A percentile compares a stretch with the other conserved stretches of the same genome.
phyloP scores from a whole-genome alignment of 1,140 invertebrate species.

The Medauroidea extradentata region DNA sequence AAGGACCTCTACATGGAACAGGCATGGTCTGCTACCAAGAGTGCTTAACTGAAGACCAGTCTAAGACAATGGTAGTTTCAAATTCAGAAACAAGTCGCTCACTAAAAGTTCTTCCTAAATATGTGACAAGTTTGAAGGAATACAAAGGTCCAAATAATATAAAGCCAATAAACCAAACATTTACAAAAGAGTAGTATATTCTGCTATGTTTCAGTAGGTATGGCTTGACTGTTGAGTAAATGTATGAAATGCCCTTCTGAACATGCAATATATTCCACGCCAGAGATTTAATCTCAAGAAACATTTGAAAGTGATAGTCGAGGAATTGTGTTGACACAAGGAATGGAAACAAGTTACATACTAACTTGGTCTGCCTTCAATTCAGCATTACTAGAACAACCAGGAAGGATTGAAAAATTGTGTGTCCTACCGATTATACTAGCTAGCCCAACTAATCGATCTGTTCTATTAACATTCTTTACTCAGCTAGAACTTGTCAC shows the following conservation, averaged over 20 bases:
- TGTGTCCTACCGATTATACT: neutral
- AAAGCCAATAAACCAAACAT: neutral
- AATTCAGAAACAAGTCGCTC: neutral
- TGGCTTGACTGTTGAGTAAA: neutral
- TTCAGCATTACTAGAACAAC: conserved; percentile 1
- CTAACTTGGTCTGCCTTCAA: neutral
- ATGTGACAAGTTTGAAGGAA: neutral
- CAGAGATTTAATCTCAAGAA: neutral
- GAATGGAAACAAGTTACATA: neutral
- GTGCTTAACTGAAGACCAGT: neutral
- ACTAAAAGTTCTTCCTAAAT: neutral
- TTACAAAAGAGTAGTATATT: neutral
- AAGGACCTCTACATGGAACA: conserved; percentile 15
- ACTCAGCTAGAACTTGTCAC: conserved; percentile 1
- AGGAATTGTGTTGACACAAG: neutral
- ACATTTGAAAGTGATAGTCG: neutral
- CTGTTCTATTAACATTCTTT: conserved; percentile 3
- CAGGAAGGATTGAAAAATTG: neutral
- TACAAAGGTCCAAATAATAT: neutral
- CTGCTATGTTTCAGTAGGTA: neutral
- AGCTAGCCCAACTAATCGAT: neutral
- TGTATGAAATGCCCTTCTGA: neutral
- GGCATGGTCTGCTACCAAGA: conserved; percentile 7
- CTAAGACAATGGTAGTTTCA: neutral
- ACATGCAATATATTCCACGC: neutral